Base-by-base conservation (phyloP, 2,797 vertebrate genomes). In the Pampus argenteus region DNA sequence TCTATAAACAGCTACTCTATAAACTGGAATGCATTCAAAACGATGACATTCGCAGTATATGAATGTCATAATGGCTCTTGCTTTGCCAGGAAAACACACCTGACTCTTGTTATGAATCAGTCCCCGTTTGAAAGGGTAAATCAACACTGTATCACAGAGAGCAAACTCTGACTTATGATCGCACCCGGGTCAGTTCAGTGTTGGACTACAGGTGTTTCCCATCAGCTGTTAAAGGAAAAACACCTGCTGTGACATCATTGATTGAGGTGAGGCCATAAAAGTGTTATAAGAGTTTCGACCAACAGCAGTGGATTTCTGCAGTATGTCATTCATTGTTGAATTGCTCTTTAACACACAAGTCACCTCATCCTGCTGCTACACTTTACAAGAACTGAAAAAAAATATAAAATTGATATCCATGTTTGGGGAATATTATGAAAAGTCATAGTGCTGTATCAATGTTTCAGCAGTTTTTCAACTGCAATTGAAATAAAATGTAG, bases 171-270 rank as follows among this genome's bases (percentile, higher is more conserved):
- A 84, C 61, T 42, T 36, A 22, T 48, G 64, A 73, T 74, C 60
- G 64, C 62, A 70, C 56, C 62, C 55, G 63, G 17, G 11, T 44
- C 40, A 44, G 40, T 45, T 45, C 52, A 66, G 62, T 8, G 52
- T 40, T 44, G 38, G 26, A 25, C 48, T 29, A 8, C 79, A 85
- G 61, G 82, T 86, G 74, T 89, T 88, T 88, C 56, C 80, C 62
- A 80, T 83, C 68, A 74, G 38, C 55, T 70, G 58, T 38, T 54
- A 18, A 78, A 80, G 40, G 17, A 29, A 59, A 87, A 80, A 71
- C 76, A 81, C 65, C 58, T 65, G 50, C 63, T 26, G 38, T 66
- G 72, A 85, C 60, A 64, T 89, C 81, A 78, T 34, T 14, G 28
- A 54, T n/a, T 18, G 7, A 5, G 18, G 36, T 8, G 76, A 38